Percentiles rank a stretch among this genome's conserved stretches.
Evolutionary conservation across 2,113 vertebrate genomes (phyloP).

Genomic region (Balaeniceps rex): DNA sequence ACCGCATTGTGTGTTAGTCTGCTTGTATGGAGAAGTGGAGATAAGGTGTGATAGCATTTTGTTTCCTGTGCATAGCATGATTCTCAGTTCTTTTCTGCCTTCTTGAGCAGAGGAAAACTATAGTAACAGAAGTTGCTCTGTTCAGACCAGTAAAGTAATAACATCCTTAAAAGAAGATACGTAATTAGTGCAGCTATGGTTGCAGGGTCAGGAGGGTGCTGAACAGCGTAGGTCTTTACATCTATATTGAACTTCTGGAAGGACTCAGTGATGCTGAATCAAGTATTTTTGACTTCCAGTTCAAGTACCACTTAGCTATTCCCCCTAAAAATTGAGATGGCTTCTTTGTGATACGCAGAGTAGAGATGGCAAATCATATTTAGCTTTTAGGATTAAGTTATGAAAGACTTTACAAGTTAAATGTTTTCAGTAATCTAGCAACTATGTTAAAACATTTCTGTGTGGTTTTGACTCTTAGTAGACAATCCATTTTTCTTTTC

Average conservation of each 20-base stretch:
- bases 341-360: not conserved
- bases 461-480: not conserved
- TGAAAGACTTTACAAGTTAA: not conserved
- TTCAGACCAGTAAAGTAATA: not conserved
- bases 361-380: not conserved
- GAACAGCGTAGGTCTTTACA: not conserved
- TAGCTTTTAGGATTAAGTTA: not conserved
- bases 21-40: not conserved
- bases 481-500: constrained; percentile 27
- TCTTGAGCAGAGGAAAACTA: not conserved
- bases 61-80: not conserved
- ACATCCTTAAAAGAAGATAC: not conserved
- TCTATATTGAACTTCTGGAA: not conserved
- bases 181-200: fast-evolving
- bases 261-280: not conserved
- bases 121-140: not conserved
- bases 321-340: not conserved
- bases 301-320: not conserved
- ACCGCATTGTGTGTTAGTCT: not conserved
- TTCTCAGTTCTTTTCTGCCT: not conserved
- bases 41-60: not conserved
- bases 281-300: not conserved
- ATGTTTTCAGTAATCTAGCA: not conserved
- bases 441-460: not conserved
- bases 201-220: not conserved